These are phyloP conservation scores for Brachypteracias leptosomus DNA, from an alignment of 2,113 vertebrate genomes.

Conservation along the genomic window DNA sequence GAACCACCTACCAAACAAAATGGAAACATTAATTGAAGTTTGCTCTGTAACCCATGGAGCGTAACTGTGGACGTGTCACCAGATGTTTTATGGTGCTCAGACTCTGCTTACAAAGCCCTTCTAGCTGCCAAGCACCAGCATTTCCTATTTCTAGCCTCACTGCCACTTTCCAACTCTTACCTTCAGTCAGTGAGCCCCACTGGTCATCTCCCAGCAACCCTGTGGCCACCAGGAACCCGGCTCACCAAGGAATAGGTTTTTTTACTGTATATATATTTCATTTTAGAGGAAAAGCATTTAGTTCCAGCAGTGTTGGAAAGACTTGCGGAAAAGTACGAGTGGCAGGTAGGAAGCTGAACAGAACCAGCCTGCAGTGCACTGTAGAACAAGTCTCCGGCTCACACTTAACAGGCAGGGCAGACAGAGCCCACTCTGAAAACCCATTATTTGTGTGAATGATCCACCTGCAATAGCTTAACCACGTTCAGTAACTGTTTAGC, in stretches of 20 bases:
- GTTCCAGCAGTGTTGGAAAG: not conserved
- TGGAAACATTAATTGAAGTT: not conserved
- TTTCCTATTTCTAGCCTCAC: not conserved
- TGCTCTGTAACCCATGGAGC: not conserved
- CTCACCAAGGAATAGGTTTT: fast-evolving
- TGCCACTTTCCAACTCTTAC: not conserved
- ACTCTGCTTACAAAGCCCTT: not conserved
- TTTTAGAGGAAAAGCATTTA: not conserved
- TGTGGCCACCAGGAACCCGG: not conserved
- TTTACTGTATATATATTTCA: not conserved
- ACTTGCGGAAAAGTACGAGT: not conserved
- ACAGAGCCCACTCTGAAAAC: not conserved
- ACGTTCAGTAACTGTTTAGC: not conserved
- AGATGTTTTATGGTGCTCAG: not conserved
- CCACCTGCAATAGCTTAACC: not conserved
- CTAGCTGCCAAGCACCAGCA: not conserved
- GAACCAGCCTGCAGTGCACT: not conserved
- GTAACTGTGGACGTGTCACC: not conserved
- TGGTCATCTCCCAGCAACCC: not conserved
- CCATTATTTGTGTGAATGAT: not conserved
- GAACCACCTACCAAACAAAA: not conserved
- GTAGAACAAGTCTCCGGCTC: not conserved
- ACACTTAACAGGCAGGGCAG: not conserved
- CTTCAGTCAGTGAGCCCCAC: not conserved
- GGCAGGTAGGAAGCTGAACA: not conserved